Conservation (phyloP, 2,888 invertebrate species). For the Agrochola lota region DNA sequence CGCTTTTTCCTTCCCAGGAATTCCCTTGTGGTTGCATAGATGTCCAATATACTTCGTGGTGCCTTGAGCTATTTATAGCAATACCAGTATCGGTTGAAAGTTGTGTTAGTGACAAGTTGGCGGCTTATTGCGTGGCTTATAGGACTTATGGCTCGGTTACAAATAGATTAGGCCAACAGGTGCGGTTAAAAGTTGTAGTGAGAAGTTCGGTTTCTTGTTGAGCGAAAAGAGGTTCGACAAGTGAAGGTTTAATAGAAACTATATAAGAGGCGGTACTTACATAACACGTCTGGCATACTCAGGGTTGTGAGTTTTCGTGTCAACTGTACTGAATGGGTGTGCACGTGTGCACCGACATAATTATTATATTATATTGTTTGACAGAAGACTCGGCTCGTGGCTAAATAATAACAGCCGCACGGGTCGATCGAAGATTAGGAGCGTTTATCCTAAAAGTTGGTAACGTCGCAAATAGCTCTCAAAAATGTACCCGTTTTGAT, state of each 20-base stretch:
- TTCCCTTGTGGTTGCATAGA: conserved; percentile 47
- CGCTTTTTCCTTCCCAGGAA: conserved; percentile 40
- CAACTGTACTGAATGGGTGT: background rate
- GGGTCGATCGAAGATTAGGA: too few species aligned
- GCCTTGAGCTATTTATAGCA: conserved; percentile 48
- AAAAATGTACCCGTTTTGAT: too few species aligned
- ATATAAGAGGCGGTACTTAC: background rate
- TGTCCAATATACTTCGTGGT: conserved; percentile 45
- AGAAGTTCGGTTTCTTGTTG: conserved; percentile 1
- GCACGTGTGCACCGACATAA: background rate
- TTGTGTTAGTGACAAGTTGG: conserved; percentile 43
- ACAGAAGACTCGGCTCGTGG: background rate
- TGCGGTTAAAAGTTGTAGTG: conserved; percentile 27
- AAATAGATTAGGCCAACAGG: conserved; percentile 50
- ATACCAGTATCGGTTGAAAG: conserved; percentile 35
- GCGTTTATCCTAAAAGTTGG: too few species aligned
- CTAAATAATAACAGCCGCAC: too few species aligned
- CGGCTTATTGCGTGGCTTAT: conserved; percentile 48
- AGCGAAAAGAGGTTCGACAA: background rate
- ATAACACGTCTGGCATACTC: background rate
- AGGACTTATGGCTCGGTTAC: conserved; percentile 32
- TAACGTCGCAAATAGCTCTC: too few species aligned
- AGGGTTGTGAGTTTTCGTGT: background rate
- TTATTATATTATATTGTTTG: background rate
- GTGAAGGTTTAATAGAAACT: background rate